Evolutionary conservation across 2,797 vertebrate species (phyloP).

Genomic region (Danionella dracula): DNA sequence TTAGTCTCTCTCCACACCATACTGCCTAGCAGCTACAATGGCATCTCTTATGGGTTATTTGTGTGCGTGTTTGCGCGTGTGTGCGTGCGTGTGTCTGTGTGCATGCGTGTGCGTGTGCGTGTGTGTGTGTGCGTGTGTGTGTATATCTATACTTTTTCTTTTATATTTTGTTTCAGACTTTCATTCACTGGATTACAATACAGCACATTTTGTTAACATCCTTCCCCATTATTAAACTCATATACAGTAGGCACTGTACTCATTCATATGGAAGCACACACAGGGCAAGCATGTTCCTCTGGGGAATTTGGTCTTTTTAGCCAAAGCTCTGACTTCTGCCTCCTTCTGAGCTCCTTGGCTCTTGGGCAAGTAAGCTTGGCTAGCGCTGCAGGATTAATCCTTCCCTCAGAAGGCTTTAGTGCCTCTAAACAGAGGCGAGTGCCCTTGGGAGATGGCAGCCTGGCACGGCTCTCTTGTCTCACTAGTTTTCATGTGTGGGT

Average conservation of each 20-base stretch:
- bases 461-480: conserved; percentile 9
- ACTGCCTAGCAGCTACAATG: no score
- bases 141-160: no score
- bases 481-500: conserved; percentile 24
- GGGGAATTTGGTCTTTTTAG: conserved; percentile 26
- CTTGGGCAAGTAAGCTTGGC: conserved; percentile 22
- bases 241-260: neutral
- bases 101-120: no score
- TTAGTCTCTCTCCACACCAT: no score
- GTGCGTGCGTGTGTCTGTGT: no score
- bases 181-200: no score
- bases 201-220: neutral
- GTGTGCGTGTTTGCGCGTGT: no score
- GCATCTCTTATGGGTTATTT: no score
- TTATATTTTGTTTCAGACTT: no score
- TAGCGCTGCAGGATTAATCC: conserved; percentile 22
- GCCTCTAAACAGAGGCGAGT: conserved; percentile 28
- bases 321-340: conserved; percentile 17
- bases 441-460: conserved; percentile 27
- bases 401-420: conserved; percentile 14
- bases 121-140: no score
- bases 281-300: conserved; percentile 8
- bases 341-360: conserved; percentile 11
- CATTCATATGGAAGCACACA: conserved; percentile 6
- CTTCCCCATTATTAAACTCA: conserved; percentile 1